Conservation (phyloP, 2,797 vertebrate genomes). For the Pelodytes ibericus region DNA sequence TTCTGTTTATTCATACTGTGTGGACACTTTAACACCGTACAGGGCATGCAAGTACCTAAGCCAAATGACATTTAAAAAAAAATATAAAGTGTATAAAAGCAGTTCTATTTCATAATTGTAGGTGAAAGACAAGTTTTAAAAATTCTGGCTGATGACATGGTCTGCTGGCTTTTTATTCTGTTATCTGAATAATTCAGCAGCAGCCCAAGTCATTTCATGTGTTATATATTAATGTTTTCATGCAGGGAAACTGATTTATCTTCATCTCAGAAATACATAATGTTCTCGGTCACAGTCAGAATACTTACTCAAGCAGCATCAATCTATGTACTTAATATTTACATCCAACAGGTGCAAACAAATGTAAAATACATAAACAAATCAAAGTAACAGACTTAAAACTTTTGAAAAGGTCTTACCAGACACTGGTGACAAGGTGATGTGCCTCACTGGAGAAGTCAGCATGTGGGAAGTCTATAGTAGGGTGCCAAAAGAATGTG, state of each 20-base stretch:
- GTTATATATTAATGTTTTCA: neutral
- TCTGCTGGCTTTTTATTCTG: neutral
- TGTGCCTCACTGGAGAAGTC: conserved; percentile 59
- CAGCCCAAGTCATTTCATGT: neutral
- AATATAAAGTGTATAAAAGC: too few species aligned
- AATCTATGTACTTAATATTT: neutral
- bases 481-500: conserved; percentile 44
- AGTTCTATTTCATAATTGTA: too few species aligned
- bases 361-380: neutral
- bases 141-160: too few species aligned
- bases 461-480: conserved; percentile 34
- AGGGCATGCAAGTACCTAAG: too few species aligned
- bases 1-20: too few species aligned
- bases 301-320: neutral
- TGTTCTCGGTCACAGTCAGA: neutral
- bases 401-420: conserved; percentile 62
- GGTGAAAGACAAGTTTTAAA: too few species aligned
- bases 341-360: neutral
- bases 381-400: neutral
- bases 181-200: neutral
- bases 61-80: too few species aligned
- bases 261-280: neutral
- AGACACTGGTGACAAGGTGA: conserved; percentile 60
- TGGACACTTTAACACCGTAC: too few species aligned
- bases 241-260: neutral